phyloP scores from a whole-genome alignment of 2,797 vertebrate species.

The Tolypeutes matacus region DNA sequence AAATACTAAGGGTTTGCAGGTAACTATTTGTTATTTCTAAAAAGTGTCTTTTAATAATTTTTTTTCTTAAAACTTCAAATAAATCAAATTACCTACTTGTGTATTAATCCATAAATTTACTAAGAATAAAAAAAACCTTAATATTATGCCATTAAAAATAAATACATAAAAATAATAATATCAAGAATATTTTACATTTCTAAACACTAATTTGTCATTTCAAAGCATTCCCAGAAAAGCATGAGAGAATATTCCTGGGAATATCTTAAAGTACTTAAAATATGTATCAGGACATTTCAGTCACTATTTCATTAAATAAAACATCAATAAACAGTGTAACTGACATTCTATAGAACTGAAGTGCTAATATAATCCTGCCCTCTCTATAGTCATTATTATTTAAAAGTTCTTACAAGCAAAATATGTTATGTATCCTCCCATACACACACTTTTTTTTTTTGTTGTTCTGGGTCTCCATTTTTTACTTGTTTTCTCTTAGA shows the following conservation, averaged over 20 bases:
- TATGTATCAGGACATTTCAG: neutral
- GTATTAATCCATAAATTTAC: constrained; percentile 54
- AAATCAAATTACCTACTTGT: constrained; percentile 55
- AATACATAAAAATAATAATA: constrained; percentile 25
- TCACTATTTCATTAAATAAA: constrained; percentile 7
- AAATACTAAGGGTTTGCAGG: constrained; percentile 51
- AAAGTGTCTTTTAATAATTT: constrained; percentile 62
- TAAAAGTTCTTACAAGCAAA: constrained; percentile 52
- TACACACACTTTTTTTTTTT: neutral
- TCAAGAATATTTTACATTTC: constrained; percentile 68
- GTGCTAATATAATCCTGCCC: neutral
- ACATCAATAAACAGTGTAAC: constrained; percentile 35
- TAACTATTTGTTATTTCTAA: constrained; percentile 46
- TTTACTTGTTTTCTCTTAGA: neutral
- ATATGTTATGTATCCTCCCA: neutral
- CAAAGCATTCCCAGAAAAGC: constrained; percentile 40
- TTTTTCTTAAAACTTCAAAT: constrained; percentile 60
- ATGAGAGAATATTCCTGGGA: constrained; percentile 19
- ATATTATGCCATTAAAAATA: constrained; percentile 47
- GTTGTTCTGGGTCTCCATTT: constrained; percentile 40
- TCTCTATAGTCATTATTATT: constrained; percentile 51
- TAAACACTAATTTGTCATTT: constrained; percentile 42
- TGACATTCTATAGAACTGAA: neutral
- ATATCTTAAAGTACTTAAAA: neutral
- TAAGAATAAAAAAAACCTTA: constrained; percentile 35